A percentile compares a stretch with the other conserved stretches of the same genome.
Conservation (phyloP, 2,888 invertebrate species). For the Zaprionus lineosus region DNA sequence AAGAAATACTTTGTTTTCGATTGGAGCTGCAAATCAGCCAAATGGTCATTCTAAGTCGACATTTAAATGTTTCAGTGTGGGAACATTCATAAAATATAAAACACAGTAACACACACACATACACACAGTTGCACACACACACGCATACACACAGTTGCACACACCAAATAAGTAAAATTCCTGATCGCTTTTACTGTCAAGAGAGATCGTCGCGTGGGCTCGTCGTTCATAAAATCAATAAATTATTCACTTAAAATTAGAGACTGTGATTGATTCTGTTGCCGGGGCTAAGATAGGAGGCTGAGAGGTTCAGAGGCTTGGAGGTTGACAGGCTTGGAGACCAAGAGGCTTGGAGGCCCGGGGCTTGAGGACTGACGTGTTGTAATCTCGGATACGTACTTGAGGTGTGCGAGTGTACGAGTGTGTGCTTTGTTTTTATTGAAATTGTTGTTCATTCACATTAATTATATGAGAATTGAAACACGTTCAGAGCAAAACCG, state of each 20-base stretch:
- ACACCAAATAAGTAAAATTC: conserved; percentile 64
- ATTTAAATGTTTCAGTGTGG: too few species aligned
- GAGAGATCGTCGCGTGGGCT: conserved; percentile 54
- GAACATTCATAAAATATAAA: too few species aligned
- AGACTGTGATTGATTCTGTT: conserved; percentile 2
- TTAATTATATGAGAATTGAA: conserved; percentile 72
- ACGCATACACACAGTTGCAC: too few species aligned
- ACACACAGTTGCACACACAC: too few species aligned
- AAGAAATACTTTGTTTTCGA: too few species aligned
- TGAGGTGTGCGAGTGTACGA: conserved; percentile 20
- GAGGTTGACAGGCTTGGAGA: too few species aligned
- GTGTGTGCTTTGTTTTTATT: conserved; percentile 7
- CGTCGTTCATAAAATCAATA: conserved; percentile 48
- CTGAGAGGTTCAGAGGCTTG: background rate
- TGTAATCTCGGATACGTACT: conserved; percentile 37
- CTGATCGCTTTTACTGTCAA: conserved; percentile 52
- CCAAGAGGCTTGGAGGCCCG: background rate
- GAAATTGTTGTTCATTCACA: conserved; percentile 50
- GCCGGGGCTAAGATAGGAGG: too few species aligned
- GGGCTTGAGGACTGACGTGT: background rate
- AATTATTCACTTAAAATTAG: conserved; percentile 21
- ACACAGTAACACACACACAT: too few species aligned
- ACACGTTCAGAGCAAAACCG: conserved; percentile 61
- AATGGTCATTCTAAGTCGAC: too few species aligned
- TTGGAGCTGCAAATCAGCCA: too few species aligned